Percentiles rank a stretch among this genome's conserved stretches.
These are phyloP conservation scores for Caenorhabditis becei DNA, from an alignment of 2,888 invertebrate species.

Conservation along the genomic window DNA sequence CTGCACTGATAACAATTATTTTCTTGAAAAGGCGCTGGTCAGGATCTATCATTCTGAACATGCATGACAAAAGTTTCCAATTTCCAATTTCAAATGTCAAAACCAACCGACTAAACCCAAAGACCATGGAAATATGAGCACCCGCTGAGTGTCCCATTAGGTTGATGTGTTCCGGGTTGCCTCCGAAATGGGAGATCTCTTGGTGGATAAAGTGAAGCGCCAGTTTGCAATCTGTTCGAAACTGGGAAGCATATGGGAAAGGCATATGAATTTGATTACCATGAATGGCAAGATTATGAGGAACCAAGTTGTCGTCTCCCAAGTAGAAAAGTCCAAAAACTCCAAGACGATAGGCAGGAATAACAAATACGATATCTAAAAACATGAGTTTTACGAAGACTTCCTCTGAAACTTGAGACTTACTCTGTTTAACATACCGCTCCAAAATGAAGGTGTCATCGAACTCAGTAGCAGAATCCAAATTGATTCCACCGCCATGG, in stretches of 20 bases:
- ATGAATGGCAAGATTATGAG: conserved; percentile 69
- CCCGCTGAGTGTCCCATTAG: conserved; percentile 57
- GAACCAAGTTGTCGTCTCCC: conserved; percentile 65
- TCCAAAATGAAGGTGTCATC: conserved; percentile 68
- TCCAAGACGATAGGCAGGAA: conserved; percentile 73
- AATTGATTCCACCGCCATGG: conserved; percentile 70
- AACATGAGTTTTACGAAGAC: not conserved
- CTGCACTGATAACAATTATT: conserved; percentile 33
- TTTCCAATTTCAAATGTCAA: not conserved
- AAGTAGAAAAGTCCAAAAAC: conserved; percentile 70
- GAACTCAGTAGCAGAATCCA: conserved; percentile 69
- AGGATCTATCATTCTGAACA: conserved; percentile 46
- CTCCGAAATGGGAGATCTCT: conserved; percentile 58
- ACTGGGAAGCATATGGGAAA: conserved; percentile 1
- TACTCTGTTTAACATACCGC: conserved; percentile 66
- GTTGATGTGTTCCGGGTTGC: conserved; percentile 45
- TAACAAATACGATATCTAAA: conserved; percentile 65
- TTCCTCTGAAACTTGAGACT: too few species aligned
- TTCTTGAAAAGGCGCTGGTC: conserved; percentile 30
- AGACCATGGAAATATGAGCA: conserved; percentile 29
- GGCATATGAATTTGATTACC: conserved; percentile 51
- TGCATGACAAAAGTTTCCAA: not conserved
- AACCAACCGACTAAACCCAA: conserved; percentile 34
- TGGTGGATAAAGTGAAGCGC: conserved; percentile 49
- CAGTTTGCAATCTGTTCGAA: conserved; percentile 33